Base-by-base conservation (phyloP, 1,140 invertebrate species). In the Temnothorax curvispinosus region DNA sequence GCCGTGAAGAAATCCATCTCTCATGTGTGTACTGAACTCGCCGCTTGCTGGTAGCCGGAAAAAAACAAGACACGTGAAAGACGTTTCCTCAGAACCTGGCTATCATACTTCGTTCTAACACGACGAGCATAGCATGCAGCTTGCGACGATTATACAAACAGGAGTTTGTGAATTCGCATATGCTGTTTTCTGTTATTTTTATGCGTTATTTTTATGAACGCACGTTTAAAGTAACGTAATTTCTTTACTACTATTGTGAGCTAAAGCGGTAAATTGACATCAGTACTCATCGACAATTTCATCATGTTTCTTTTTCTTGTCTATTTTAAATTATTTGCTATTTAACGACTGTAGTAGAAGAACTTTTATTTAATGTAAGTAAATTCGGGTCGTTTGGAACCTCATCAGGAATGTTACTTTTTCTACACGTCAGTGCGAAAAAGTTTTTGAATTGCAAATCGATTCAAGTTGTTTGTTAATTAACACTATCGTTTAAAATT, bases 1-100 rank as follows among this genome's bases (percentile, higher is more conserved):
- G 11, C 15, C 69, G 41, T 60, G 35, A 84, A 84, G 69, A 84
- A 84, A 84, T 84, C 41, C 69, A 84, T 84, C 80, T 84, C 54
- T 21, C 54, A 32, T 38, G 38, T 58, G 35, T 32, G 64, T 67
- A n/a, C 41, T 52, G 41, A 82, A 71, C 69, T 74, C 41, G 7
- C 54, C 13, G 44, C 3, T 47, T 38, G 21, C 9, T n/a, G 52
- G 11, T 44, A 82, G 35, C 38, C 15, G 80, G 41, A 47, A 60
- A 74, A 74, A 74, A 74, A 80, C 50, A 44, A 81, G 78, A 81
- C 78, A 13, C n/a, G 54, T 62, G 69, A 84, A 41, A 75, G 80
- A 84, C 80, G 69, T 84, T 84, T 84, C 80, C 80, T 84, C 54
- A 60, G 54, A 60, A 84, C 54, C 56, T 50, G 41, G 69, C 41